Conservation (phyloP, 2,797 vertebrate genomes). For the Hydrocynus forskahlii region DNA sequence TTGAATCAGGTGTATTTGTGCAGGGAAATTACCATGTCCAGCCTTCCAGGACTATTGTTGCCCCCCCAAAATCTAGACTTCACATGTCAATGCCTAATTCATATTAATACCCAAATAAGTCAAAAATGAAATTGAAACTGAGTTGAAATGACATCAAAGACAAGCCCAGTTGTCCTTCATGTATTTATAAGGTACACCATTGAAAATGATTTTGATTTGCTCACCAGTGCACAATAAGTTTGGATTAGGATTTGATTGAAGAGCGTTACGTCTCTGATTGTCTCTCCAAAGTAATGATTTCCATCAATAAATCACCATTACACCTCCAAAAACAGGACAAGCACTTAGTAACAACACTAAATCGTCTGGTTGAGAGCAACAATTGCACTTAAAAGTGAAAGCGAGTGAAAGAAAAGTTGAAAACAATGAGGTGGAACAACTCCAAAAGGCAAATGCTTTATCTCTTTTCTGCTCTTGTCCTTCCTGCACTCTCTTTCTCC, state of each 20-base stretch:
- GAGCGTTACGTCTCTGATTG: neutral
- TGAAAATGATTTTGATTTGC: no score
- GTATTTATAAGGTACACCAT: no score
- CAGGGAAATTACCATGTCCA: no score
- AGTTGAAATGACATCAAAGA: no score
- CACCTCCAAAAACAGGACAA: neutral
- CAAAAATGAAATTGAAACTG: no score
- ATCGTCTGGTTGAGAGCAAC: slow-evolving; percentile 27
- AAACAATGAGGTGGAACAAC: slow-evolving; percentile 83
- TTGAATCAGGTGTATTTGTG: no score
- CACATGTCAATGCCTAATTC: no score
- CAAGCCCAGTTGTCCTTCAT: no score
- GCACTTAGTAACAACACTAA: slow-evolving; percentile 7
- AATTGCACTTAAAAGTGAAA: slow-evolving; percentile 23
- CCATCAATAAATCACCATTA: neutral
- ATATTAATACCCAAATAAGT: no score
- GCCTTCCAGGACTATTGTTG: no score
- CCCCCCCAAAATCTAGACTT: no score
- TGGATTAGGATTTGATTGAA: neutral
- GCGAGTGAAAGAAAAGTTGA: slow-evolving; percentile 51
- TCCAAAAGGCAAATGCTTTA: slow-evolving; percentile 78
- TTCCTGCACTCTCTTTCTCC: slow-evolving; percentile 64
- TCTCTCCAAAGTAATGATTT: neutral
- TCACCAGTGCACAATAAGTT: neutral
- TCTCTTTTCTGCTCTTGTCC: slow-evolving; percentile 69